Percentiles rank a stretch among this genome's conserved stretches.
Evolutionary conservation across 2,888 invertebrate genomes (phyloP).

Genomic region (Pristionchus mayeri): DNA sequence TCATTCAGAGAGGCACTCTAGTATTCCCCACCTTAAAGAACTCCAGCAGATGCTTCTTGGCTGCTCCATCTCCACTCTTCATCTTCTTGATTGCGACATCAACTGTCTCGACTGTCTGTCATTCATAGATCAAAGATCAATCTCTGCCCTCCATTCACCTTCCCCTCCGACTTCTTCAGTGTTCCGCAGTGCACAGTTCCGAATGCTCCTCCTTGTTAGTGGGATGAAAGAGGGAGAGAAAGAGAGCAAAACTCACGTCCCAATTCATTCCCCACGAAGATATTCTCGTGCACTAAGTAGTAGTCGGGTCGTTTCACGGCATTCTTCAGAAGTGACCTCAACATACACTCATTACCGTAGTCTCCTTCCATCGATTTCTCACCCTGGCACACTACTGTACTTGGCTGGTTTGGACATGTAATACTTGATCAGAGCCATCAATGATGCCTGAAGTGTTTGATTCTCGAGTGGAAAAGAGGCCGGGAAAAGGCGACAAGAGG

Average conservation of each 20-base stretch:
- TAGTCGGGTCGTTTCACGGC: constrained; percentile 9
- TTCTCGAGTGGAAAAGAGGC: neutral
- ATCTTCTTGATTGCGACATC: constrained; percentile 29
- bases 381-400: constrained; percentile 7
- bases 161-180: neutral
- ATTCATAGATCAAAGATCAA: constrained; percentile 1
- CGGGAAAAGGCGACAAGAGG: no score
- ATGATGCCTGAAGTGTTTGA: neutral
- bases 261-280: constrained; percentile 22
- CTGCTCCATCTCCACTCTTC: constrained; percentile 32
- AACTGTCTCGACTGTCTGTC: neutral
- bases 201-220: neutral
- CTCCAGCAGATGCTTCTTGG: constrained; percentile 24
- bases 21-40: neutral
- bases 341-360: neutral
- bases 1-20: neutral
- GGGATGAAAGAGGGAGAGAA: neutral
- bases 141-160: neutral
- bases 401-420: constrained; percentile 25
- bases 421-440: constrained; percentile 23
- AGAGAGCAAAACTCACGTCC: neutral
- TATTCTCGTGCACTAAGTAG: constrained; percentile 37
- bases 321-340: constrained; percentile 14
- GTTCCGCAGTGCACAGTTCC: constrained; percentile 1
- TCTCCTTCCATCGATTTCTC: neutral